phyloP scores from a whole-genome alignment of 1,140 invertebrate genomes.

The Melipona quadrifasciata region DNA sequence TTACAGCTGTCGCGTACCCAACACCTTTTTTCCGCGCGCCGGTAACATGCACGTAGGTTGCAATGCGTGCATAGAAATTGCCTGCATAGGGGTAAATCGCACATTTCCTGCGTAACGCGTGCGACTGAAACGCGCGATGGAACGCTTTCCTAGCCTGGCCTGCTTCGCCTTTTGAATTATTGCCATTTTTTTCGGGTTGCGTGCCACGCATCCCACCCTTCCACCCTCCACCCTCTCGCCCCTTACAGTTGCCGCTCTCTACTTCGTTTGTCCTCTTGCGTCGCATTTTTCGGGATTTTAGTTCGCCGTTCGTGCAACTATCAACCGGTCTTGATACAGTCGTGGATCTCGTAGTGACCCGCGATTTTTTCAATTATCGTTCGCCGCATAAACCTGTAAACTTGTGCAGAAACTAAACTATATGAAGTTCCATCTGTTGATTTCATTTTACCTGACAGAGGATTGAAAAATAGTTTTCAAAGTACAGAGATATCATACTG shows the following conservation, averaged over 20 bases:
- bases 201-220: background rate
- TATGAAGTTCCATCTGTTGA: too few species aligned
- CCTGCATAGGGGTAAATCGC: slow-evolving; percentile 53
- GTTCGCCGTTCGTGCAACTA: too few species aligned
- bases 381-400: too few species aligned
- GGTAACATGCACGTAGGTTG: slow-evolving; percentile 49
- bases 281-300: background rate
- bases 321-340: too few species aligned
- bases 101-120: slow-evolving; percentile 56
- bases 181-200: slow-evolving; percentile 17
- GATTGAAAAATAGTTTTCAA: too few species aligned
- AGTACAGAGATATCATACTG: too few species aligned
- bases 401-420: too few species aligned
- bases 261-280: background rate
- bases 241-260: too few species aligned
- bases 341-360: too few species aligned
- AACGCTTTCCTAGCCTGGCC: slow-evolving; percentile 17
- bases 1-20: slow-evolving; percentile 81
- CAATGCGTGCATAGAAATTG: slow-evolving; percentile 61
- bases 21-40: slow-evolving; percentile 72
- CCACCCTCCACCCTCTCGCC: too few species aligned
- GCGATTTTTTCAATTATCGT: too few species aligned
- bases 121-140: slow-evolving; percentile 41
- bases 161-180: slow-evolving; percentile 9
- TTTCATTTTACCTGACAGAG: too few species aligned